phyloP scores from a whole-genome alignment of 2,888 invertebrate genomes.

The Caradrina clavipalpis region DNA sequence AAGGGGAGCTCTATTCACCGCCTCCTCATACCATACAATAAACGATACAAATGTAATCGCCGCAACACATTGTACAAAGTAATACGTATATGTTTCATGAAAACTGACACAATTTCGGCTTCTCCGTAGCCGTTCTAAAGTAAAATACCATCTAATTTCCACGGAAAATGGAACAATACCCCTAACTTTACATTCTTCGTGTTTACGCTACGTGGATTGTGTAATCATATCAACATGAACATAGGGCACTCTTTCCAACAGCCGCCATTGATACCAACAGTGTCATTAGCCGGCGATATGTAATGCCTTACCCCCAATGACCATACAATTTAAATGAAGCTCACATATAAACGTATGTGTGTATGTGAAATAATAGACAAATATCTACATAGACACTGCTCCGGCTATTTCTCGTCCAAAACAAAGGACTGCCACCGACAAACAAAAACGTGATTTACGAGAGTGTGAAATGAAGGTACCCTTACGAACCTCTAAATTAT shows the following conservation, averaged over 20 bases:
- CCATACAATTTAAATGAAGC: conserved; percentile 55
- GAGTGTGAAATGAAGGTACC: conserved; percentile 78
- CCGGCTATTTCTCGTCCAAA: conserved; percentile 71
- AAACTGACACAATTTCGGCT: conserved; percentile 31
- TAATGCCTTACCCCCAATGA: conserved; percentile 33
- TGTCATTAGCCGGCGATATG: conserved; percentile 49
- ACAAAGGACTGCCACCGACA: conserved; percentile 81
- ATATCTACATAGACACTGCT: conserved; percentile 65
- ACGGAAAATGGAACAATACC: conserved; percentile 52
- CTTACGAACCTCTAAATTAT: conserved; percentile 74
- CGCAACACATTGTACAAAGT: conserved; percentile 31
- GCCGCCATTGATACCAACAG: conserved; percentile 32
- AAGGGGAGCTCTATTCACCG: conserved; percentile 1
- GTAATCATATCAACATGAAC: conserved; percentile 50
- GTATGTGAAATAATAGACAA: conserved; percentile 59
- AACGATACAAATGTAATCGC: conserved; percentile 31
- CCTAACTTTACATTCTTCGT: conserved; percentile 47
- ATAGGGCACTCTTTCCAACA: conserved; percentile 44
- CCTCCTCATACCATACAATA: conserved; percentile 11
- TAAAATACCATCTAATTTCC: conserved; percentile 43
- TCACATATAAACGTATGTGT: conserved; percentile 47
- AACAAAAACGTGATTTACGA: conserved; percentile 85
- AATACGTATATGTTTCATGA: conserved; percentile 34
- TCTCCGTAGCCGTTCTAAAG: conserved; percentile 40
- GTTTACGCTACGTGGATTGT: conserved; percentile 34